Conservation (phyloP, 2,888 invertebrate genomes). For the Chironomus riparius region DNA sequence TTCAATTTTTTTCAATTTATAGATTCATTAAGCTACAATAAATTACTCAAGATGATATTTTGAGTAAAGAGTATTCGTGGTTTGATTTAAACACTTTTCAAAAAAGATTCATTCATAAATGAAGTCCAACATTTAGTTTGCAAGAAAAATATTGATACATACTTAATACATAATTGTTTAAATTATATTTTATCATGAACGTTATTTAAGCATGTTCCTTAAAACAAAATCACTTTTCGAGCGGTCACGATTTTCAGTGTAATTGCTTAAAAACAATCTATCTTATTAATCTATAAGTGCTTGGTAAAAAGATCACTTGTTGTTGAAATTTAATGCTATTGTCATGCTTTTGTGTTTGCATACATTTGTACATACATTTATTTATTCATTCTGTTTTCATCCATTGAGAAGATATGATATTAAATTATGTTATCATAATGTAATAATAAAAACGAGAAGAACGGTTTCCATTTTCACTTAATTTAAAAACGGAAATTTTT, state of each 20-base stretch:
- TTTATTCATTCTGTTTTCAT: background rate
- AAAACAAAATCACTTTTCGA: background rate
- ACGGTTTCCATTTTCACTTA: slow-evolving; percentile 14
- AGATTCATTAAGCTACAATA: too few species aligned
- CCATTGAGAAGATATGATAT: background rate
- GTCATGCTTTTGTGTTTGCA: background rate
- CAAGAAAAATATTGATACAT: too few species aligned
- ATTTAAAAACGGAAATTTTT: slow-evolving; percentile 24
- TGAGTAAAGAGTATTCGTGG: background rate
- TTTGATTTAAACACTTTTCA: background rate
- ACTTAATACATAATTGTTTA: too few species aligned
- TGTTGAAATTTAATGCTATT: background rate
- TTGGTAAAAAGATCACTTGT: too few species aligned
- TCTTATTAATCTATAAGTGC: too few species aligned
- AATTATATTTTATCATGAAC: too few species aligned
- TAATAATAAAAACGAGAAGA: background rate
- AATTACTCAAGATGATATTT: too few species aligned
- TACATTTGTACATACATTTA: background rate
- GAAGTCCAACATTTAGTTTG: too few species aligned
- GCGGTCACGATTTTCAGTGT: background rate
- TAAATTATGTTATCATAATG: background rate
- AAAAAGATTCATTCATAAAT: too few species aligned
- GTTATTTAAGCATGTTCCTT: too few species aligned
- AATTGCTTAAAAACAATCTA: too few species aligned
- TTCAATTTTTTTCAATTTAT: too few species aligned